phyloP scores from a whole-genome alignment of 2,113 vertebrate genomes.

The Halcyon malimbica region DNA sequence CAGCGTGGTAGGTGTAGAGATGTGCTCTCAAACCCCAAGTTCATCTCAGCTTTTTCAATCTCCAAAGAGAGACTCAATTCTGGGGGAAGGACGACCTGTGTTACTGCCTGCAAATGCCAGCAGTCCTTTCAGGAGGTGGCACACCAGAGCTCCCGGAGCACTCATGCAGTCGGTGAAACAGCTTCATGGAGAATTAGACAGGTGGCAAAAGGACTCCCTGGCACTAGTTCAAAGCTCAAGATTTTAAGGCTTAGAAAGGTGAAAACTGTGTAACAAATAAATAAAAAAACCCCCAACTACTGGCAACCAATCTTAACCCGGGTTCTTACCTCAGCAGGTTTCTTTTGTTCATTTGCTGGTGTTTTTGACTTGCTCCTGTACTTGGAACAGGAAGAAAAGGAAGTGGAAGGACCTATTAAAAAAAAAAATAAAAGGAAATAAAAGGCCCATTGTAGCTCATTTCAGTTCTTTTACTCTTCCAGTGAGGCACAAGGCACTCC shows the following conservation, averaged over 20 bases:
- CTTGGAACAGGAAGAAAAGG: slow-evolving; percentile 88
- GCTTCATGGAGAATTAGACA: neutral
- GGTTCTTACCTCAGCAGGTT: slow-evolving; percentile 90
- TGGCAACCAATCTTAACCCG: neutral
- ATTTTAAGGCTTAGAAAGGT: slow-evolving; percentile 8
- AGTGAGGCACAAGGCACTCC: neutral
- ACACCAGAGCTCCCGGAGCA: neutral
- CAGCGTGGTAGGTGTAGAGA: no score
- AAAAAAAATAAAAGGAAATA: neutral
- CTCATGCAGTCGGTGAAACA: neutral
- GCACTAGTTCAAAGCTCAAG: neutral
- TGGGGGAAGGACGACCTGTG: neutral
- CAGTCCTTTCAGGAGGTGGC: neutral
- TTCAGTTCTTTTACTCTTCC: slow-evolving; percentile 6
- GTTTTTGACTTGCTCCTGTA: slow-evolving; percentile 89
- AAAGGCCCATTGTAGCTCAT: neutral
- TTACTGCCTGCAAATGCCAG: neutral
- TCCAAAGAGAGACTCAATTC: neutral
- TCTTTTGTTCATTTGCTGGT: slow-evolving; percentile 87
- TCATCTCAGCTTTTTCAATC: neutral
- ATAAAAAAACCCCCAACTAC: neutral
- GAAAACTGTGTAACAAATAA: neutral
- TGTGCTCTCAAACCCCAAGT: neutral
- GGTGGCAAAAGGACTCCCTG: neutral
- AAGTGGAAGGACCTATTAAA: slow-evolving; percentile 90